phyloP scores from a whole-genome alignment of 1,140 invertebrate species.

The Ganaspis sp. region DNA sequence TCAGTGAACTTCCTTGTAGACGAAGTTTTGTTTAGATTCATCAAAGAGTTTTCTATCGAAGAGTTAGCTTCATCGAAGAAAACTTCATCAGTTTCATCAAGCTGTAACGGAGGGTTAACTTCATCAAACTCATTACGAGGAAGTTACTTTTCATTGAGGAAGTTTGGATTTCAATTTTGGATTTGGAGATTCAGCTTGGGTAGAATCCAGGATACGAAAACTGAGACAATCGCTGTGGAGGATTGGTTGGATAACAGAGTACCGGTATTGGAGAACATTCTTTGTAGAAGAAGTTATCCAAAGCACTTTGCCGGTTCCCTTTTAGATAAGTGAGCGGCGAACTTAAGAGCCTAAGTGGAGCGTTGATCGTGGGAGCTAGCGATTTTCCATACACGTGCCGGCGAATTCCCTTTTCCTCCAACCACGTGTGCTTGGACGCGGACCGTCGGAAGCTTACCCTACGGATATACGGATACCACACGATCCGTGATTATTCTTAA shows the following conservation, averaged over 20 bases:
- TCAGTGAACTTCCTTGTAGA: no score
- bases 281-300: background rate
- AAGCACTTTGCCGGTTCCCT: background rate
- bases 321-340: background rate
- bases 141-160: no score
- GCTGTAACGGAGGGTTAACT: no score
- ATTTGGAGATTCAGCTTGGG: no score
- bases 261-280: background rate
- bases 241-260: background rate
- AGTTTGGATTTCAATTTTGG: no score
- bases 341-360: conserved; percentile 34
- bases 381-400: conserved; percentile 52
- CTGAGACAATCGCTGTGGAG: background rate
- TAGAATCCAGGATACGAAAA: background rate
- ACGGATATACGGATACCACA: background rate
- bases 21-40: no score
- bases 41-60: no score
- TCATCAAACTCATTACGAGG: no score
- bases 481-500: no score
- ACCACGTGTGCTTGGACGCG: conserved; percentile 34
- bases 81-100: no score
- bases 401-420: background rate
- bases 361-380: conserved; percentile 51
- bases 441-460: conserved; percentile 33
- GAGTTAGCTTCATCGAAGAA: no score